Evolutionary conservation across 92 coral and sea anemone genomes (phyloP), one percentile per base, ranked within the genome.

Genomic region (Epizoanthus scotinus): DNA sequence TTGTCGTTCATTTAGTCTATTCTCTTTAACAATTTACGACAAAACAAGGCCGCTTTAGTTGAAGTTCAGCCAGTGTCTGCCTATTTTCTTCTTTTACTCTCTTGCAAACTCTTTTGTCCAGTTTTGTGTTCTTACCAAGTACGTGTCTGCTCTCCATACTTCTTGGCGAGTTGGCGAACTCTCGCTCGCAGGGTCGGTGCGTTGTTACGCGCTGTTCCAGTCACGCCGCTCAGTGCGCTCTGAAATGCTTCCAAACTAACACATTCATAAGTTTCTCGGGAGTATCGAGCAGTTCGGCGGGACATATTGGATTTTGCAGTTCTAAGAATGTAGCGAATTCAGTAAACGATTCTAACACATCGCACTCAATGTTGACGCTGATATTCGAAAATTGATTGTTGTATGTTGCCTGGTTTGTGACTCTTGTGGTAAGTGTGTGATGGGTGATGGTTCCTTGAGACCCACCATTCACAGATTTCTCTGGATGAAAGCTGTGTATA

Each of bases 201-300:
- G 14, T 14, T 47, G 17, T 34, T 47, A 15, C 14, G 9, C 10
- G 52, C 13, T 9, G 14, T 47, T 47, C 52, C 21, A n/a, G 12
- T 36, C 13, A 59, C 25, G 27, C 38, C 47, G 17, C 18, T 59
- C 44, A 75, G 4, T 75, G 67, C 7, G 81, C 52, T 6, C 81
- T 75, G 20, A 75, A 75, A 25, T 75, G 78, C 44, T 92, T 91
- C 87, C 93, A 95, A 6, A 90, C 87, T 42, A 95, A 73, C 22
- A 95, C 91, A 67, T 84, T 95, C 87, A 95, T 90, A 0, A 95
- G 95, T 68, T 95, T 95, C 70, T 95, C 99, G 20, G 99, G 99
- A 3, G 99, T 95, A 73, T 95, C 99, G 21, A 95, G 73, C 61
- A 91, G 90, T 77, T 95, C 98, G 0, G 99, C 99, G 3, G 99